Evolutionary conservation across 2,888 invertebrate genomes (phyloP), one percentile per base, ranked within the genome.

Genomic region (Alcis repandata): DNA sequence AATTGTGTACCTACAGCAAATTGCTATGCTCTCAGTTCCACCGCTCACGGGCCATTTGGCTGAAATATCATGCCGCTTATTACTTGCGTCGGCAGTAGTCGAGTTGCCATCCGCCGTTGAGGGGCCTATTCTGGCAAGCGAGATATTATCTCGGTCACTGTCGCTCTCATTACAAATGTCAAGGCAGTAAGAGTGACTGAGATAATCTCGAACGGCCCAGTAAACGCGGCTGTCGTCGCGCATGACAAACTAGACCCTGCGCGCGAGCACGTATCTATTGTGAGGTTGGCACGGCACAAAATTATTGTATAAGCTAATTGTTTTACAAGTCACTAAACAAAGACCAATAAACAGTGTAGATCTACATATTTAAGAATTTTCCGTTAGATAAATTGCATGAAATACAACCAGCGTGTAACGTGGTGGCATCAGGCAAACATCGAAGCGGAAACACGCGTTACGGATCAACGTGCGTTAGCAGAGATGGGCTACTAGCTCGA

Each of bases 161-260:
- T n/a, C n/a, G n/a, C n/a, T 27, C 27, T 27, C 27, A 6, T 4
- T 4, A 27, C 2, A 27, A 27, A 27, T 27, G 27, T 6, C 27
- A 6, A 27, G 27, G 27, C 27, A 27, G 27, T 27, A 6, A 27
- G 27, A 27, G 27, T 27, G 6, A 27, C 3, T 27, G 27, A 27
- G 27, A 27, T 27, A 27, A 6, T 27, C n/a, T n/a, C n/a, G n/a
- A n/a, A n/a, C n/a, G n/a, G n/a, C n/a, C n/a, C n/a, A n/a, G 27
- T 27, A 27, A 27, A 6, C 27, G 3, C 27, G 3, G n/a, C 41
- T 9, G 40, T 49, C 51, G 57, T 63, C 83, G 81, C 83, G 89
- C 88, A 87, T 90, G 84, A 87, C 85, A 88, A 89, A 83, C 82
- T 75, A 80, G 77, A 78, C 73, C 74, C 72, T 68, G 72, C 75